Evolutionary conservation across 2,113 vertebrate species (phyloP).

Genomic region (Oxyruncus cristatus): DNA sequence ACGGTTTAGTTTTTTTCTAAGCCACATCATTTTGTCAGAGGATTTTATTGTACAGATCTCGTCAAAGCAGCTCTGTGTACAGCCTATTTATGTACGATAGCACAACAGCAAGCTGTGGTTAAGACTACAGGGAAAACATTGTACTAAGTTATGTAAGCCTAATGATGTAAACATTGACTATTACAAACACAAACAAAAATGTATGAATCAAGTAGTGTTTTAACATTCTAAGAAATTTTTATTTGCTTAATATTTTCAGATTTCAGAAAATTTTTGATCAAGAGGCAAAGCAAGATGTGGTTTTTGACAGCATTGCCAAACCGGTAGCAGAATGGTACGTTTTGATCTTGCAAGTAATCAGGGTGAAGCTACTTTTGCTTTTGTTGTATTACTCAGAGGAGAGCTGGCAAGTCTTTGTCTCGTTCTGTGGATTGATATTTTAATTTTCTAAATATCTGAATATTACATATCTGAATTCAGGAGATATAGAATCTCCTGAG

Average conservation of each 20-base stretch:
- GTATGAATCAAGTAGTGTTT: slow-evolving; percentile 65
- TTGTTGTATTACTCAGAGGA: background rate
- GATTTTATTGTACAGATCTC: slow-evolving; percentile 74
- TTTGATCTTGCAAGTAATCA: background rate
- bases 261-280: slow-evolving; percentile 96
- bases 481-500: background rate
- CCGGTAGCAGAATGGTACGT: slow-evolving; percentile 94
- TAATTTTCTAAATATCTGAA: background rate
- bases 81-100: slow-evolving; percentile 62
- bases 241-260: slow-evolving; percentile 79
- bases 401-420: background rate
- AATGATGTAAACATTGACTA: slow-evolving; percentile 67
- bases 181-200: slow-evolving; percentile 53
- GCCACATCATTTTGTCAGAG: slow-evolving; percentile 69
- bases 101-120: slow-evolving; percentile 58
- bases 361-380: background rate
- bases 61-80: slow-evolving; percentile 76
- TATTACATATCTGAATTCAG: background rate
- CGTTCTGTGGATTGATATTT: background rate
- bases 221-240: slow-evolving; percentile 48
- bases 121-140: slow-evolving; percentile 73
- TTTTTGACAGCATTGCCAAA: slow-evolving; percentile 91
- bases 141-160: slow-evolving; percentile 71
- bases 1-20: slow-evolving; percentile 55
- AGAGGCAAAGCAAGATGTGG: slow-evolving; percentile 84